phyloP scores from a whole-genome alignment of 2,888 invertebrate species.

The Sympetrum striolatum region DNA sequence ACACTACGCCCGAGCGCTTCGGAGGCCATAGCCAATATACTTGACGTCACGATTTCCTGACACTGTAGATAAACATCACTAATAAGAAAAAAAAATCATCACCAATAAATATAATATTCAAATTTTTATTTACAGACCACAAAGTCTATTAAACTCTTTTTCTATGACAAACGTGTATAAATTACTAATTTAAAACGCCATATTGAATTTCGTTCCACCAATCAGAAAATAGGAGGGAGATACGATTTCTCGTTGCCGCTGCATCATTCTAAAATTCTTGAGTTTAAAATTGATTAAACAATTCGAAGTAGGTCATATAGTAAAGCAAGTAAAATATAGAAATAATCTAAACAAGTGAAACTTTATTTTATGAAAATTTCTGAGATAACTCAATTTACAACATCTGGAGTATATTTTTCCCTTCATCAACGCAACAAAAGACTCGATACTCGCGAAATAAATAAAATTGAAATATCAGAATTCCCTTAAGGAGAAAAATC shows the following conservation, averaged over 20 bases:
- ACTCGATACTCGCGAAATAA: no score
- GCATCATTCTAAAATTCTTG: no score
- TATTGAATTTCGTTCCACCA: neutral
- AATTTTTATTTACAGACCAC: neutral
- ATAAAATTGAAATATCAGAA: no score
- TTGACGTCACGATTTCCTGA: neutral
- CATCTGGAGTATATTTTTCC: no score
- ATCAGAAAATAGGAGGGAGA: neutral
- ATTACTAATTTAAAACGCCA: neutral
- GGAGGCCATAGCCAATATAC: conserved; percentile 13
- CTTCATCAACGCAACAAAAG: no score
- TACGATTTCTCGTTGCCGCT: neutral
- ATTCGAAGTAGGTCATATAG: no score
- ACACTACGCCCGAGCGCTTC: neutral
- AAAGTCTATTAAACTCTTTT: neutral
- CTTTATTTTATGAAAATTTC: no score
- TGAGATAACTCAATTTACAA: no score
- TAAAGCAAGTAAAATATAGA: no score
- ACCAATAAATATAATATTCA: neutral
- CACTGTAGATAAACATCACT: neutral
- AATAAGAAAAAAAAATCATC: neutral
- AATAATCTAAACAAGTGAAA: no score
- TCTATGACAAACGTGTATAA: neutral
- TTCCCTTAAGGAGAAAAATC: no score
- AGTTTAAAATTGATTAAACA: no score